Evolutionary conservation across 2,797 vertebrate species (phyloP).

Genomic region (Hydrolagus colliei): DNA sequence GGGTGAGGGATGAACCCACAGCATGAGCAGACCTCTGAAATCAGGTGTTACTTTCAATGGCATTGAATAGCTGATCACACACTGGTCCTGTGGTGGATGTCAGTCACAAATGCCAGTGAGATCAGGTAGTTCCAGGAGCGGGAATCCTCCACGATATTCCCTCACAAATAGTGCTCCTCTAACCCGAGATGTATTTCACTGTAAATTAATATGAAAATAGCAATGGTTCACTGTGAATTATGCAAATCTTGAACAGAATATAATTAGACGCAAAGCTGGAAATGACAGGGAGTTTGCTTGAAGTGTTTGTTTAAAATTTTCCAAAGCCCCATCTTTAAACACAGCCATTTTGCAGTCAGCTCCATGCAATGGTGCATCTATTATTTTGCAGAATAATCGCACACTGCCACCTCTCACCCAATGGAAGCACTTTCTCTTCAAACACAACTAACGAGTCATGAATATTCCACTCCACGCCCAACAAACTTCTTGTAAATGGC

Average conservation of each 20-base stretch:
- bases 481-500: conserved; percentile 64
- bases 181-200: too few relatives aligned
- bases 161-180: too few relatives aligned
- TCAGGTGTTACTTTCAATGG: too few relatives aligned
- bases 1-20: too few relatives aligned
- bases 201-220: too few relatives aligned
- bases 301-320: conserved; percentile 22
- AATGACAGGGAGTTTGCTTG: conserved; percentile 6
- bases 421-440: conserved; percentile 25
- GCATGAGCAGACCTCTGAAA: too few relatives aligned
- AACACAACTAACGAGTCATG: conserved; percentile 46
- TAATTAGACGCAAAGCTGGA: neutral
- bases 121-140: too few relatives aligned
- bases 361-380: neutral
- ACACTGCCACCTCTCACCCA: conserved; percentile 22
- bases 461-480: conserved; percentile 74
- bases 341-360: conserved; percentile 19
- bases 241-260: neutral
- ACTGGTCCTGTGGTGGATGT: too few relatives aligned
- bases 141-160: too few relatives aligned
- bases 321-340: neutral
- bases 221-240: too few relatives aligned
- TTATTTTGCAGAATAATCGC: conserved; percentile 8
- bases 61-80: too few relatives aligned
- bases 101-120: too few relatives aligned